Percentiles rank a stretch among this genome's conserved stretches.
These are phyloP conservation scores for Daktulosphaira vitifoliae DNA, from an alignment of 1,140 invertebrate species.

Conservation along the genomic window DNA sequence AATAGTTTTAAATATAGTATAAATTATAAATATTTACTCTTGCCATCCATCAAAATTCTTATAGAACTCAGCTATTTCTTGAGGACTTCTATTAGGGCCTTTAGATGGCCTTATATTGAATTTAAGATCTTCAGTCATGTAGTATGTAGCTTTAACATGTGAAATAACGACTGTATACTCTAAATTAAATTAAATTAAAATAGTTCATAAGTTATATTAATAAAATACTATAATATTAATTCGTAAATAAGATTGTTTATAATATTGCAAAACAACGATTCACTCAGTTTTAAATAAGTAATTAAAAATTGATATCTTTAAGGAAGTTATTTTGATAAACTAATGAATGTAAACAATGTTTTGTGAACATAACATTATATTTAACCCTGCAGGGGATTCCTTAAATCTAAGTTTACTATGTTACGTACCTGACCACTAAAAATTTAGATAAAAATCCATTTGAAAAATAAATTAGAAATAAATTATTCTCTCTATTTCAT, in stretches of 20 bases:
- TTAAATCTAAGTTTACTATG: neutral
- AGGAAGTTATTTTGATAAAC: too few relatives aligned
- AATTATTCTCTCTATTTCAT: too few relatives aligned
- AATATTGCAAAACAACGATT: too few relatives aligned
- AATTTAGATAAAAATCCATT: neutral
- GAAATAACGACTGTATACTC: neutral
- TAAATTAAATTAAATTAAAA: too few relatives aligned
- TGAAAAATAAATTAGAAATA: too few relatives aligned
- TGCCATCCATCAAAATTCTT: constrained; percentile 31
- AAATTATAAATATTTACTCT: neutral
- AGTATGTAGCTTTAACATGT: neutral
- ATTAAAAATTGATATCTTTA: too few relatives aligned
- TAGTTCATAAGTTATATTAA: too few relatives aligned
- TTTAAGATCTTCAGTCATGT: constrained; percentile 25
- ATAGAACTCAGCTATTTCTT: constrained; percentile 31
- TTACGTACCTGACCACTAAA: constrained; percentile 1
- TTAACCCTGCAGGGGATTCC: constrained; percentile 26
- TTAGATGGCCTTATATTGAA: constrained; percentile 8
- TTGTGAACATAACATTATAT: neutral
- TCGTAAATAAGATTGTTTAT: too few relatives aligned
- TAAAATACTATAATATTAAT: too few relatives aligned
- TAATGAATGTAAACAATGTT: neutral
- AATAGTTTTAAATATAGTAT: too few relatives aligned
- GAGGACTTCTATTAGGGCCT: constrained; percentile 11
- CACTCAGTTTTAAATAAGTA: too few relatives aligned